A percentile compares a stretch with the other conserved stretches of the same genome.
phyloP scores from a whole-genome alignment of 2,797 vertebrate species.

The Danio aesculapii region DNA sequence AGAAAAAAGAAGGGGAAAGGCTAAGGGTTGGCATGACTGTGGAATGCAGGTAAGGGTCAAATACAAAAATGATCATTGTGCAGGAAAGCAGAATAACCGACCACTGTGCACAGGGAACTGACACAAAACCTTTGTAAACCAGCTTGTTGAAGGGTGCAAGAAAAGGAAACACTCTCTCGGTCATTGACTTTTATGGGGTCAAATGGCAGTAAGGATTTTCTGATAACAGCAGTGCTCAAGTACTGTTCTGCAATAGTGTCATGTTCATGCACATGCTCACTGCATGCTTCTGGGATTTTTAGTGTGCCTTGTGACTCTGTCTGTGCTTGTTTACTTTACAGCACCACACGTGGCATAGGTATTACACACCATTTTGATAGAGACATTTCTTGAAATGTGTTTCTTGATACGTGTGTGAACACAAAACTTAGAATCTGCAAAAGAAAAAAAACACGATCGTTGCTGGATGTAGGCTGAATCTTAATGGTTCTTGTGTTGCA shows the following conservation, averaged over 20 bases:
- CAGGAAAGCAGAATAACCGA: neutral
- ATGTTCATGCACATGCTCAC: neutral
- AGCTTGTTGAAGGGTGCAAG: neutral
- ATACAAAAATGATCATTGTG: neutral
- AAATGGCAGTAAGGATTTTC: neutral
- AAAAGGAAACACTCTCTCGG: neutral
- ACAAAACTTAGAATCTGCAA: too few species aligned
- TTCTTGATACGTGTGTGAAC: too few species aligned
- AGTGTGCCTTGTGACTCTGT: too few species aligned
- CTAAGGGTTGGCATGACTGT: neutral
- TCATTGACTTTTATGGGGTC: conserved; percentile 2
- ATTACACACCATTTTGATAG: too few species aligned
- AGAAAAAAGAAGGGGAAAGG: conserved; percentile 11
- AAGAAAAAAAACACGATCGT: too few species aligned
- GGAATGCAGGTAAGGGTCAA: neutral
- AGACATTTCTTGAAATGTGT: too few species aligned
- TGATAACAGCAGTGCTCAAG: neutral
- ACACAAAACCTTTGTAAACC: neutral
- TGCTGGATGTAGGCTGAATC: too few species aligned
- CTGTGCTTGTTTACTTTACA: too few species aligned
- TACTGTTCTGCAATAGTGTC: neutral
- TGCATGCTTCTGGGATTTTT: too few species aligned
- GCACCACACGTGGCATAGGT: too few species aligned
- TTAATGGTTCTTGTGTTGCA: too few species aligned
- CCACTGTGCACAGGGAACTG: conserved; percentile 11